These are phyloP conservation scores for Drosophila grimshawi DNA, from an alignment of 1,140 invertebrate species.

Conservation along the genomic window DNA sequence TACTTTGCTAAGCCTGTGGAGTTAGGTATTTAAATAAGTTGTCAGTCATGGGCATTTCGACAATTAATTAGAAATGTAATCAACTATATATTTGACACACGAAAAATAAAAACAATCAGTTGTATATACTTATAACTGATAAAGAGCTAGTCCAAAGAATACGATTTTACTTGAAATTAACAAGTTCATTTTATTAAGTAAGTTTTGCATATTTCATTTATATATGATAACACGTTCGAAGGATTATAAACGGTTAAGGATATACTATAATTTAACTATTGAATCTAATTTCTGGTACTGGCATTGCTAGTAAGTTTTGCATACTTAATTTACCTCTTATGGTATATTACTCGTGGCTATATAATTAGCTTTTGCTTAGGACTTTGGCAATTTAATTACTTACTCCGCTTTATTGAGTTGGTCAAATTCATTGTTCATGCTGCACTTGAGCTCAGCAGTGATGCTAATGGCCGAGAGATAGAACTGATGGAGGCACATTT, in stretches of 20 bases:
- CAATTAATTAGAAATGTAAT: conserved; percentile 1
- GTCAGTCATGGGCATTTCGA: neutral
- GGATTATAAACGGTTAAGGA: no score
- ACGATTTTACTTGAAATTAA: no score
- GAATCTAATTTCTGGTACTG: no score
- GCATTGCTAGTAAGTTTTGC: no score
- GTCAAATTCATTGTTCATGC: conserved; percentile 20
- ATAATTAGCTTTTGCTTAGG: conserved; percentile 13
- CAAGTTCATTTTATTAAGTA: no score
- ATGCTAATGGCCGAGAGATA: conserved; percentile 47
- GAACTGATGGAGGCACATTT: conserved; percentile 65
- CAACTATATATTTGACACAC: neutral
- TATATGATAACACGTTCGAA: no score
- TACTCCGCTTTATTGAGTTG: neutral
- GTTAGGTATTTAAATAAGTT: neutral
- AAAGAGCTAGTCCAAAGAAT: no score
- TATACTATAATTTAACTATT: no score
- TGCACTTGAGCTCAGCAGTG: neutral
- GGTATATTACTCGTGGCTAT: neutral
- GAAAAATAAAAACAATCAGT: neutral
- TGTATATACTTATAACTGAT: no score
- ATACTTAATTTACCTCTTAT: no score
- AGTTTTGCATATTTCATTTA: no score
- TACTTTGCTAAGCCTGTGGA: conserved; percentile 5
- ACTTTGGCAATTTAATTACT: conserved; percentile 29